Conservation (phyloP, 2,797 vertebrate species). For the Sciurus vulgaris region DNA sequence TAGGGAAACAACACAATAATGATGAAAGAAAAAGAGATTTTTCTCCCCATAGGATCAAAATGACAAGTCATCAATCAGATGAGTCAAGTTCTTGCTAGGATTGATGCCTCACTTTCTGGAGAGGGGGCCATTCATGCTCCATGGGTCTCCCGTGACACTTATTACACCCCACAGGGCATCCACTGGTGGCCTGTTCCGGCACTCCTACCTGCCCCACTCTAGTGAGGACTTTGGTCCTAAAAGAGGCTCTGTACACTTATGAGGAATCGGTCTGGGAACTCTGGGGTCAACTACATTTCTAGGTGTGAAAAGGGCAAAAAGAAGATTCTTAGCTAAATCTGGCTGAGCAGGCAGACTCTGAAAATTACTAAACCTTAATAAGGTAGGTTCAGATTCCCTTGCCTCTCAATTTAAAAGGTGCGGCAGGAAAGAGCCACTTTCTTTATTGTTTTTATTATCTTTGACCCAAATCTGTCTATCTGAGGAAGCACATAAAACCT, state of each 20-base stretch:
- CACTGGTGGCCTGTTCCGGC: accelerated
- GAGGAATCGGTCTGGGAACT: neutral
- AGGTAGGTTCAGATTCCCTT: neutral
- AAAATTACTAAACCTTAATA: neutral
- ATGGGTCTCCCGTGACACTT: neutral
- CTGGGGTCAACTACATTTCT: accelerated
- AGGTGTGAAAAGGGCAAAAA: neutral
- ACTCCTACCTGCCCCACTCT: neutral
- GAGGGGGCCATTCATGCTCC: neutral
- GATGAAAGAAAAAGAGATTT: neutral
- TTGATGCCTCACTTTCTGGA: neutral
- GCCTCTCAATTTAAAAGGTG: neutral
- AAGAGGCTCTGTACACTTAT: neutral
- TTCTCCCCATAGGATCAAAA: neutral
- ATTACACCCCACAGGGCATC: no score
- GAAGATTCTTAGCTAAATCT: neutral
- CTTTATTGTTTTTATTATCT: conserved; percentile 14
- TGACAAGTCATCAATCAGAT: neutral
- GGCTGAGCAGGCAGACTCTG: neutral
- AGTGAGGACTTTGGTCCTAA: neutral
- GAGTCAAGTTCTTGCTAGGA: neutral
- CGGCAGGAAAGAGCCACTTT: neutral
- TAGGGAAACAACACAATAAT: neutral
- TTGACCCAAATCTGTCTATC: conserved; percentile 38
- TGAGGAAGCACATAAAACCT: neutral